These are phyloP conservation scores for Brachionus calyciflorus DNA, from an alignment of 1,140 invertebrate genomes.

Conservation along the genomic window DNA sequence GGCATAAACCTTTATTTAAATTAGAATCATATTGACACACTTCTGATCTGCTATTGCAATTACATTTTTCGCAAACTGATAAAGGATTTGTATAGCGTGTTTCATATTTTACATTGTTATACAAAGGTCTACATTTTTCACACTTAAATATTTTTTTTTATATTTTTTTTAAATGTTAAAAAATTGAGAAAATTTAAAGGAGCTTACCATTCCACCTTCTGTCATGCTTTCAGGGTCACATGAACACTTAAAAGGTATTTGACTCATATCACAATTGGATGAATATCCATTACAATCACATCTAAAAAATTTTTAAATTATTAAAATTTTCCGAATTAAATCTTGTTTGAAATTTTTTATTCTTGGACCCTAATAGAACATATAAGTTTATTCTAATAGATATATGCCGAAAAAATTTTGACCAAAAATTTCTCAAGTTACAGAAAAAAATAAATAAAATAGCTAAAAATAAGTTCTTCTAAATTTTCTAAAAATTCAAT, in stretches of 20 bases:
- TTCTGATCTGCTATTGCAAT: slow-evolving; percentile 24
- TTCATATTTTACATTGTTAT: slow-evolving; percentile 23
- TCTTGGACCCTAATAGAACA: too few species aligned
- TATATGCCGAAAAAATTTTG: too few species aligned
- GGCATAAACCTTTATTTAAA: slow-evolving; percentile 59
- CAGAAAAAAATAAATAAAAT: too few species aligned
- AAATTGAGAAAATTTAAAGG: background rate
- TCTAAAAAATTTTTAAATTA: slow-evolving; percentile 49
- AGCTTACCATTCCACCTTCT: slow-evolving; percentile 55
- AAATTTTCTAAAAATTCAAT: too few species aligned
- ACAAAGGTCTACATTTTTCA: background rate
- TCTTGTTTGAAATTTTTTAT: too few species aligned
- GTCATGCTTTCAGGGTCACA: slow-evolving; percentile 54
- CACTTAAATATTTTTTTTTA: slow-evolving; percentile 14
- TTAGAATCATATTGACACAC: background rate
- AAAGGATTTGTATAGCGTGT: slow-evolving; percentile 14
- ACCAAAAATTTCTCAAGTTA: too few species aligned
- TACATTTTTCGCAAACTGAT: slow-evolving; percentile 3
- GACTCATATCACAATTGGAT: slow-evolving; percentile 51
- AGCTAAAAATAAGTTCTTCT: too few species aligned
- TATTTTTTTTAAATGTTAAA: background rate
- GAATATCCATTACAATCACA: slow-evolving; percentile 60
- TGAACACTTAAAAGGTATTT: slow-evolving; percentile 54
- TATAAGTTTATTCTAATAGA: too few species aligned
- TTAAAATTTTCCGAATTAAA: too few species aligned